phyloP scores from a whole-genome alignment of 2,113 vertebrate species.

The Macheiramphus alcinus region DNA sequence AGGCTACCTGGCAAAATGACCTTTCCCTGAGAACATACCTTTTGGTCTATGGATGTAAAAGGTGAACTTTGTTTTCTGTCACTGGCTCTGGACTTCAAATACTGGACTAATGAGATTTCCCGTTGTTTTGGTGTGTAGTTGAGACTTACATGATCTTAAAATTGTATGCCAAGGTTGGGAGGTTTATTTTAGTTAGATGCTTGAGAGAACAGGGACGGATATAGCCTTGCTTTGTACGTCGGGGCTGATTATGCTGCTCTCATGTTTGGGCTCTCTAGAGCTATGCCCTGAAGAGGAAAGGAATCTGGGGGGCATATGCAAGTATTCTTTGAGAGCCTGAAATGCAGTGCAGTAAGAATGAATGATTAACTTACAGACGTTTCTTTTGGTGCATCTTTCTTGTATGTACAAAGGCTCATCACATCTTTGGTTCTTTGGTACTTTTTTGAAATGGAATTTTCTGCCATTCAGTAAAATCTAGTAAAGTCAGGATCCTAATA shows the following conservation, averaged over 20 bases:
- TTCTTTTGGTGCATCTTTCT: background rate
- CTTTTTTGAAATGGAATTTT: background rate
- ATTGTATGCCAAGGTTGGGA: background rate
- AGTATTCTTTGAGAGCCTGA: background rate
- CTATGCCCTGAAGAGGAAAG: background rate
- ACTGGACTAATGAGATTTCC: background rate
- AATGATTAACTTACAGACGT: background rate
- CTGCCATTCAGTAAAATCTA: background rate
- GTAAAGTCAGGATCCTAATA: background rate
- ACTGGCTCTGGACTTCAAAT: background rate
- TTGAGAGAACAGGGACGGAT: background rate
- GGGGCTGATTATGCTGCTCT: background rate
- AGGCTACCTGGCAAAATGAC: background rate
- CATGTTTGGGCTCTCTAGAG: background rate
- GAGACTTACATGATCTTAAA: background rate
- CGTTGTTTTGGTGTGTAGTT: background rate
- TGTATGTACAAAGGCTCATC: conserved; percentile 14
- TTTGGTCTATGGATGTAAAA: background rate
- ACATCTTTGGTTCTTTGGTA: background rate
- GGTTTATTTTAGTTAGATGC: background rate
- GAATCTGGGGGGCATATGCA: background rate
- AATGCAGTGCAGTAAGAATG: background rate
- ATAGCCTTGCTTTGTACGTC: background rate
- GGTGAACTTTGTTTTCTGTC: background rate
- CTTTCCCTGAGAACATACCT: background rate